phyloP scores from a whole-genome alignment of 2,113 vertebrate species.

The Lepus europaeus region DNA sequence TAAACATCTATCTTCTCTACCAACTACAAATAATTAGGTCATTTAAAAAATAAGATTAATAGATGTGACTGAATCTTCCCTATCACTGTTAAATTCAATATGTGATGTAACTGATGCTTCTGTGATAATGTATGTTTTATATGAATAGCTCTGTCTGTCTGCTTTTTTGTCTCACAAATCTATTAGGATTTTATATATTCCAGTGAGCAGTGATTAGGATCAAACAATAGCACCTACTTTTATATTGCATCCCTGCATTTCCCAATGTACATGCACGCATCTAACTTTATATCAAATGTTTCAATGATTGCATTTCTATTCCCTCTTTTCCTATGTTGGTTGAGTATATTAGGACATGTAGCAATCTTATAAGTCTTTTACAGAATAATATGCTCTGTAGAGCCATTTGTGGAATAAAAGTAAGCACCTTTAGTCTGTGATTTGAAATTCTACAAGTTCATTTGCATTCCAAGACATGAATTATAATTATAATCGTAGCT shows the following conservation, averaged over 20 bases:
- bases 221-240: background rate
- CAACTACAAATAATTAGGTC: background rate
- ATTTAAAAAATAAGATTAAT: slow-evolving; percentile 29
- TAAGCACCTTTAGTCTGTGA: background rate
- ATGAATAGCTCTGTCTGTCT: background rate
- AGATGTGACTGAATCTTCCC: slow-evolving; percentile 3
- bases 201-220: background rate
- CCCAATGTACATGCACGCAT: too few relatives aligned
- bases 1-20: background rate
- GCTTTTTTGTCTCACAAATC: background rate
- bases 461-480: slow-evolving; percentile 5
- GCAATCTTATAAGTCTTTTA: background rate
- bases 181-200: background rate
- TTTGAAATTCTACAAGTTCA: slow-evolving; percentile 53
- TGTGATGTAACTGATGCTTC: background rate
- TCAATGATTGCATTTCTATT: background rate
- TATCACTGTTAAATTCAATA: background rate
- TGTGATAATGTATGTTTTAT: background rate
- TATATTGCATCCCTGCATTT: background rate
- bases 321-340: background rate
- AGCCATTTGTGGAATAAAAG: background rate
- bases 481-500: slow-evolving; percentile 1
- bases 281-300: background rate
- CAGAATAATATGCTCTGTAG: background rate
- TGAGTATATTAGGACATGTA: background rate